Evolutionary conservation across 2,888 invertebrate species (phyloP).

Genomic region (Leistus spinibarbis): DNA sequence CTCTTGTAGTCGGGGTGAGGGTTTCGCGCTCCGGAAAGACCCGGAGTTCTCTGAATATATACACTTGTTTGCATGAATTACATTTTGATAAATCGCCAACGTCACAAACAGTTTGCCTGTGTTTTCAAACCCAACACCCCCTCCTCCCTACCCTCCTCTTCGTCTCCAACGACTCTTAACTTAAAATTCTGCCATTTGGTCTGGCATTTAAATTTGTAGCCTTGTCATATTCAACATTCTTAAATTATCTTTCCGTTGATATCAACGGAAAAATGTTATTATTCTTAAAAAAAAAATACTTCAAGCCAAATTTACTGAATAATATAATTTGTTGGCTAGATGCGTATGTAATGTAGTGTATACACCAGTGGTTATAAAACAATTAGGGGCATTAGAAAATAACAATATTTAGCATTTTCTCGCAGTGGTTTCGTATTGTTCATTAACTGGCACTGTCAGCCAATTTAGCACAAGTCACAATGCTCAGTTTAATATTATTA

Average conservation of each 20-base stretch:
- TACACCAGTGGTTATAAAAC: too few relatives aligned
- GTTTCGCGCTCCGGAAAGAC: not conserved
- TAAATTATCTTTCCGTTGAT: not conserved
- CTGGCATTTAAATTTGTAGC: not conserved
- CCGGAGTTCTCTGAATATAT: not conserved
- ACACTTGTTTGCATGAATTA: conserved; percentile 33
- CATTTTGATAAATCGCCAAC: conserved; percentile 26
- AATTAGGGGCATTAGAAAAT: too few relatives aligned
- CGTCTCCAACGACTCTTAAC: too few relatives aligned
- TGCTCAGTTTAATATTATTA: too few relatives aligned
- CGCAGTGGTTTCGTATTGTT: too few relatives aligned
- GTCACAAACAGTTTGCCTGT: conserved; percentile 22
- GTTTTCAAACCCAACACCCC: not conserved
- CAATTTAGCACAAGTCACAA: too few relatives aligned
- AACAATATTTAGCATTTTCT: too few relatives aligned
- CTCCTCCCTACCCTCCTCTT: not conserved
- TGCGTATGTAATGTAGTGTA: too few relatives aligned
- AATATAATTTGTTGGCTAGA: not conserved
- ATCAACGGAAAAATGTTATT: not conserved
- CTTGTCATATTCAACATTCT: not conserved
- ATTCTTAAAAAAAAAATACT: not conserved
- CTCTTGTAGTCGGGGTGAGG: not conserved
- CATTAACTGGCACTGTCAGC: too few relatives aligned
- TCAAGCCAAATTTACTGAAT: too few relatives aligned
- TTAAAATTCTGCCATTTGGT: not conserved